Base-by-base conservation (phyloP, 2,888 invertebrate species). In the Sinodicranocentrus sp. region DNA sequence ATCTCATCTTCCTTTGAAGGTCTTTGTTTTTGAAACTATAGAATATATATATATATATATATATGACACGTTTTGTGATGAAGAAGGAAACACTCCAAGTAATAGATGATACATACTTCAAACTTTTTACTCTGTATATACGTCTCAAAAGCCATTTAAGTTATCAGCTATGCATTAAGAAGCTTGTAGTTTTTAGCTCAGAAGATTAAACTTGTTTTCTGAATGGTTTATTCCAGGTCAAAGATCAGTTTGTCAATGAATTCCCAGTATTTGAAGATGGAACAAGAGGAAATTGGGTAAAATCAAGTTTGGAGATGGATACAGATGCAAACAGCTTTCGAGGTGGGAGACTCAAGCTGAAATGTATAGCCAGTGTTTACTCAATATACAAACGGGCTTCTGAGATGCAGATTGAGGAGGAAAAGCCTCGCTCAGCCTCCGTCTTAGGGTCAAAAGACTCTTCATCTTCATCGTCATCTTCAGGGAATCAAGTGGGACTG, bases 381-480 rank as follows among this genome's bases (percentile, higher is more conserved):
- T 88, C 88, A 43, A 84, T 82, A 33, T 94, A 94, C 90, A 92
- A 92, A 87, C 92, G 93, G 88, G 92, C 93, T 87, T 92, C 93
- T 75, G 94, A 93, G 90, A 91, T 93, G 86, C 91, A 93, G 89
- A 92, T 95, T 89, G 94, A 94, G 90, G 94, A 95, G 91, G 94
- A 95, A 90, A 93, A 93, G 89, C 95, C 95, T 83, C 93, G 94
- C 90, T 93, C 94, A 89, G 94, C 95, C 84, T 94, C 94, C 79
- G 94, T 95, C 89, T 94, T 94, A 89, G 94, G 94, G 70, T 82
- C 85, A 63, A 82, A 85, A 76, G 85, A 85, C 78, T 80, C 82
- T 23, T 73, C 72, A 43, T 72, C 80, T 21, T 82, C 80, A 48
- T 71, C 78, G 70, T 78, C 78, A 17, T 78, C 84, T 54, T 88